Base-by-base conservation (phyloP, 1,140 invertebrate genomes). In the Babylonia areolata region DNA sequence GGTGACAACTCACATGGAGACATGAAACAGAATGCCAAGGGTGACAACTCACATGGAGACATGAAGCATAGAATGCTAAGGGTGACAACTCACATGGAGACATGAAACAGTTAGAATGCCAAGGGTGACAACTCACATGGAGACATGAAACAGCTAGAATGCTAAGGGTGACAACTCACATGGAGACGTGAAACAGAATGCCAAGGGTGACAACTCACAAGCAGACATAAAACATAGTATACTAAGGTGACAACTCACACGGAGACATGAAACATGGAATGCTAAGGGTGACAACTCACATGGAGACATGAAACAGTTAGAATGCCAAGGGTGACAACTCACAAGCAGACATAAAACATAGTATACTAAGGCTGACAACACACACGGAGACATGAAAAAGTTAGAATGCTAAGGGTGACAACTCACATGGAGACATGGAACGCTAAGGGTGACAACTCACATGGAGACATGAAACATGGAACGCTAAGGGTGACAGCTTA, bases 341-440 rank as follows among this genome's bases (percentile, higher is more conserved):
- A 99, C 98, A 98, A 98, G 58, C 98, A 98, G 88, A 99, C 97
- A 95, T 99, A 51, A 51, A 17, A n/a, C n/a, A n/a, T n/a, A n/a
- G n/a, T n/a, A n/a, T n/a, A n/a, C n/a, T n/a, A n/a, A n/a, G n/a
- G 9, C 9, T 2, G 46, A 9, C 46, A 51, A 97, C 97, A 98
- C 95, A 99, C 98, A 98, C 98, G 58, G 98, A 98, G 88, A 99
- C 97, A 95, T 99, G n/a, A n/a, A n/a, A n/a, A n/a, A n/a, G n/a
- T n/a, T n/a, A n/a, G n/a, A n/a, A n/a, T n/a, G n/a, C n/a, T n/a
- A 51, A 51, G 46, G 9, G 46, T 2, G 46, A 9, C 46, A 51
- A 97, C 97, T 98, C 95, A 99, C 98, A 98, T 98, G 58, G 98
- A 98, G 88, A 99, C 97, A 95, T 99, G 98, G 64, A 99, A n/a